Conservation (phyloP, 2,113 vertebrate genomes). For the Telmatochromis sp. region DNA sequence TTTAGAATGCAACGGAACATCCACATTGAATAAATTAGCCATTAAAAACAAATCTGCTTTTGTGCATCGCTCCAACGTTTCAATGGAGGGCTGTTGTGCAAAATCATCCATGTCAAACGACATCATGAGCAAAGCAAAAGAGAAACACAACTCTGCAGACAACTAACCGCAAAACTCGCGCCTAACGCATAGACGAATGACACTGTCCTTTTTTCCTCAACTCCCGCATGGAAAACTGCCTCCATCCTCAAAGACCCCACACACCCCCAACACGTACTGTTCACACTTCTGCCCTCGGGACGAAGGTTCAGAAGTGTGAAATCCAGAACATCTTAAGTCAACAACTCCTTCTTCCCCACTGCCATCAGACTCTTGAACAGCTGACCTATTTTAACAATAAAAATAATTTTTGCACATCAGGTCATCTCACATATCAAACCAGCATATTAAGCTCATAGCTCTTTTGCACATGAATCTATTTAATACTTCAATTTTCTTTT, state of each 20-base stretch:
- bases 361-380: neutral
- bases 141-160: neutral
- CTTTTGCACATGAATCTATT: neutral
- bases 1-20: neutral
- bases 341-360: neutral
- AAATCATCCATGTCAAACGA: neutral
- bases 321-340: neutral
- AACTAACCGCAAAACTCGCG: neutral
- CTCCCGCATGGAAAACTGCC: neutral
- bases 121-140: neutral
- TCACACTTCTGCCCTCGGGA: neutral
- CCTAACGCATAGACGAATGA: neutral
- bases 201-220: neutral
- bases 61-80: neutral
- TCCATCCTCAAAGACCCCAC: neutral
- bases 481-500: neutral
- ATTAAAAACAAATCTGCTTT: neutral
- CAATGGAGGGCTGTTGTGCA: neutral
- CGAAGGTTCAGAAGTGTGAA: neutral
- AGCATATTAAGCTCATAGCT: neutral
- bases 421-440: neutral
- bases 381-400: neutral
- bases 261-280: neutral
- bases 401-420: neutral
- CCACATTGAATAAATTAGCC: neutral